A percentile compares a stretch with the other conserved stretches of the same genome.
Conservation (phyloP, 2,797 vertebrate species). For the Tragopan temminckii region DNA sequence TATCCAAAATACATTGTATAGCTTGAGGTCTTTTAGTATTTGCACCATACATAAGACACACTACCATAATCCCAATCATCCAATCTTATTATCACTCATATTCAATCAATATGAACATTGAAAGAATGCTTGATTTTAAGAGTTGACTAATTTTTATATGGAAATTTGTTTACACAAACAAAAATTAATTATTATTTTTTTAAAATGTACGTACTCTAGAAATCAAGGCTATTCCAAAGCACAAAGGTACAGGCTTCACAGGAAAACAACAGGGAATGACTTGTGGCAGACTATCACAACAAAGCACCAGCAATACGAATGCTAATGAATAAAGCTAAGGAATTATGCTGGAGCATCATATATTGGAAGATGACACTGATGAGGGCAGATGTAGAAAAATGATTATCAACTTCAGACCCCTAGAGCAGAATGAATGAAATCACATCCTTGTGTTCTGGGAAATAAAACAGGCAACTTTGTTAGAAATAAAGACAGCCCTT, state of each 20-base stretch:
- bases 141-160: background rate
- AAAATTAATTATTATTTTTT: background rate
- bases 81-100: background rate
- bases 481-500: slow-evolving; percentile 83
- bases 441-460: slow-evolving; percentile 82
- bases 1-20: background rate
- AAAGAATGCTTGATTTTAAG: background rate
- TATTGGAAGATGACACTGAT: slow-evolving; percentile 70
- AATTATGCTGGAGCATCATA: slow-evolving; percentile 38
- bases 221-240: slow-evolving; percentile 47
- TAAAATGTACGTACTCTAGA: background rate
- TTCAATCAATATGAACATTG: background rate
- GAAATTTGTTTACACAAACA: slow-evolving; percentile 10
- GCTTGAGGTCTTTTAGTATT: background rate
- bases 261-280: slow-evolving; percentile 51
- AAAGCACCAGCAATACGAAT: slow-evolving; percentile 47
- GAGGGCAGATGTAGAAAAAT: slow-evolving; percentile 82
- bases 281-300: slow-evolving; percentile 50
- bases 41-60: accelerated
- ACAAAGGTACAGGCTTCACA: slow-evolving; percentile 39
- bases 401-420: slow-evolving; percentile 82
- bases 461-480: slow-evolving; percentile 81
- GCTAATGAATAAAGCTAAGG: slow-evolving; percentile 67
- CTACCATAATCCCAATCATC: background rate
- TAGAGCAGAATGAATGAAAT: slow-evolving; percentile 81